These are phyloP conservation scores for Aphodius sticticus DNA, from an alignment of 2,888 invertebrate genomes.

Conservation along the genomic window DNA sequence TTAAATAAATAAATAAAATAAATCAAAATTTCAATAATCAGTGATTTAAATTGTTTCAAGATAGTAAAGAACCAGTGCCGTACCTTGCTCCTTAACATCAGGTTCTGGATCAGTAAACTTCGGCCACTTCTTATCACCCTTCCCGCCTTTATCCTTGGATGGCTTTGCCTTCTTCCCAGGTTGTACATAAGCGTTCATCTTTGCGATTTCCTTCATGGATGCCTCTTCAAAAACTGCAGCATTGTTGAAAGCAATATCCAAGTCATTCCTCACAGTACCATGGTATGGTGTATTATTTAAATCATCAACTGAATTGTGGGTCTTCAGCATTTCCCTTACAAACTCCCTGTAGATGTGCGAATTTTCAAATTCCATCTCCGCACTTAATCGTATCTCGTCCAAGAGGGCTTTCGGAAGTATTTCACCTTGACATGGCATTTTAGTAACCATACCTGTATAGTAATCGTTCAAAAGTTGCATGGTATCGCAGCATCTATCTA, in stretches of 20 bases:
- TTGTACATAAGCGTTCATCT: constrained; percentile 32
- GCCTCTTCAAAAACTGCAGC: constrained; percentile 48
- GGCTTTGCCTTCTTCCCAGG: constrained; percentile 27
- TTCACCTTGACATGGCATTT: constrained; percentile 63
- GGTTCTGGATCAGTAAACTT: constrained; percentile 40
- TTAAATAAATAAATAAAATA: too few relatives aligned
- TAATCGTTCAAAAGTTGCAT: constrained; percentile 60
- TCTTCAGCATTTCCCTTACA: constrained; percentile 26
- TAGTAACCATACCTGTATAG: constrained; percentile 55
- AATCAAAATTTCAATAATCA: too few relatives aligned
- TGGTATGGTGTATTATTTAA: constrained; percentile 39
- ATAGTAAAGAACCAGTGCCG: too few relatives aligned
- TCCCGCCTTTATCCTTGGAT: constrained; percentile 30
- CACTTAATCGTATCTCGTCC: constrained; percentile 26
- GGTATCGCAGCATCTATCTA: constrained; percentile 64
- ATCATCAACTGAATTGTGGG: constrained; percentile 9
- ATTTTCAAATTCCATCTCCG: constrained; percentile 30
- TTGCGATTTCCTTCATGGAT: constrained; percentile 21
- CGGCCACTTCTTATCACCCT: constrained; percentile 33
- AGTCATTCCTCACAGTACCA: constrained; percentile 31
- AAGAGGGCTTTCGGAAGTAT: constrained; percentile 55
- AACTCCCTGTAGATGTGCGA: constrained; percentile 11
- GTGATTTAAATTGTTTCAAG: too few relatives aligned
- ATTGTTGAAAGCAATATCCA: constrained; percentile 55
- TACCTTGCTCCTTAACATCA: constrained; percentile 51